Percentiles rank a stretch among this genome's conserved stretches.
These are phyloP conservation scores for Micromussa lordhowensis DNA, from an alignment of 92 coral and sea anemone species.

Conservation along the genomic window DNA sequence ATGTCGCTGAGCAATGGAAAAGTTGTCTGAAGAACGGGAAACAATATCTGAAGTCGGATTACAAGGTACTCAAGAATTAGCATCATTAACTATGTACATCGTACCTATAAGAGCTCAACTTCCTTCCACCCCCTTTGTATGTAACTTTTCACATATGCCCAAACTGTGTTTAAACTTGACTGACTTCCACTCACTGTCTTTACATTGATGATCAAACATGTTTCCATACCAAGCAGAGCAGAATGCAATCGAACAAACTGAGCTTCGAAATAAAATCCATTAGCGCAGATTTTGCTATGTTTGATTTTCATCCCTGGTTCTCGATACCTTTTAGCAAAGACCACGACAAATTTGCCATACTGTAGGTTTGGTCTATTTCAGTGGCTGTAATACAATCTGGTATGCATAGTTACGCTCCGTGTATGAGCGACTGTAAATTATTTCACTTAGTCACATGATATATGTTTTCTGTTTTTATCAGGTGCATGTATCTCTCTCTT, in stretches of 20 bases:
- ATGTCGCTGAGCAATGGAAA: neutral
- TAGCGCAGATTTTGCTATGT: no score
- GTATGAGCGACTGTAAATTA: neutral
- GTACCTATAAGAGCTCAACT: neutral
- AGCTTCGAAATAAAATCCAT: neutral
- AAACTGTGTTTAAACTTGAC: no score
- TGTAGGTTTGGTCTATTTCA: no score
- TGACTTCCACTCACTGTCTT: no score
- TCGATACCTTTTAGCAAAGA: no score
- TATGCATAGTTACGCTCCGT: no score
- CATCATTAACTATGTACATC: neutral
- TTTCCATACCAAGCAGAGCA: neutral
- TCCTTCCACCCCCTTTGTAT: no score
- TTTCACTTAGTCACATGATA: neutral
- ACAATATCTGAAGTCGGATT: constrained; percentile 41
- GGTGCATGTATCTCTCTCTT: constrained; percentile 48
- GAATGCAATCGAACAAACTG: neutral
- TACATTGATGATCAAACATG: neutral
- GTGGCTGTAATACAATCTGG: no score
- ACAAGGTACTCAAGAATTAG: constrained; percentile 26
- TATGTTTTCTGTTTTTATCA: neutral
- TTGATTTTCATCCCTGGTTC: no score
- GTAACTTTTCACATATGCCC: no score
- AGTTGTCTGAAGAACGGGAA: constrained; percentile 18
- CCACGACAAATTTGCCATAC: no score